phyloP scores from a whole-genome alignment of 2,113 vertebrate species.

The Pantherophis guttatus region DNA sequence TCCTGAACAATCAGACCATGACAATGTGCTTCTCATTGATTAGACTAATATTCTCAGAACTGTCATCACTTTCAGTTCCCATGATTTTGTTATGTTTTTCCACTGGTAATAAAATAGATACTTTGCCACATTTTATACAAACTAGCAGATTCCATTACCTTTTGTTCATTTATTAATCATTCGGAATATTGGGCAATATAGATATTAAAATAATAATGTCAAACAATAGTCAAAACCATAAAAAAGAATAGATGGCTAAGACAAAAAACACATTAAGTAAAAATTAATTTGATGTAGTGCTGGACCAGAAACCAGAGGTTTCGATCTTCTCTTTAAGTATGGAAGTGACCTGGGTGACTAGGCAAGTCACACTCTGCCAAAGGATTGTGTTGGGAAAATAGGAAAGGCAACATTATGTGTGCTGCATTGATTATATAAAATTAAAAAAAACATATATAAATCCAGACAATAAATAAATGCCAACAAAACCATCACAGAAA shows the following conservation, averaged over 20 bases:
- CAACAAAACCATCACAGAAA: neutral
- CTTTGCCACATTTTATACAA: neutral
- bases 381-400: neutral
- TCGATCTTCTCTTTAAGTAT: neutral
- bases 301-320: neutral
- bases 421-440: neutral
- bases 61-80: neutral
- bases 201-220: neutral
- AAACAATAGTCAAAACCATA: neutral
- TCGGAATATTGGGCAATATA: neutral
- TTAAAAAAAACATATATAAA: neutral
- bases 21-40: neutral
- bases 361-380: neutral
- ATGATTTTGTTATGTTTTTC: neutral
- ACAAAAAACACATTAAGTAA: neutral
- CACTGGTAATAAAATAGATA: neutral
- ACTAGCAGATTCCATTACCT: neutral
- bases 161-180: neutral
- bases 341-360: neutral
- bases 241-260: neutral
- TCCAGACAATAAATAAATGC: neutral
- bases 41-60: neutral
- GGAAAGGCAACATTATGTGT: neutral
- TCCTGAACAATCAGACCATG: neutral
- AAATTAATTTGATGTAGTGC: neutral